Evolutionary conservation across 2,888 invertebrate genomes (phyloP).

Genomic region (Sepiola atlantica): DNA sequence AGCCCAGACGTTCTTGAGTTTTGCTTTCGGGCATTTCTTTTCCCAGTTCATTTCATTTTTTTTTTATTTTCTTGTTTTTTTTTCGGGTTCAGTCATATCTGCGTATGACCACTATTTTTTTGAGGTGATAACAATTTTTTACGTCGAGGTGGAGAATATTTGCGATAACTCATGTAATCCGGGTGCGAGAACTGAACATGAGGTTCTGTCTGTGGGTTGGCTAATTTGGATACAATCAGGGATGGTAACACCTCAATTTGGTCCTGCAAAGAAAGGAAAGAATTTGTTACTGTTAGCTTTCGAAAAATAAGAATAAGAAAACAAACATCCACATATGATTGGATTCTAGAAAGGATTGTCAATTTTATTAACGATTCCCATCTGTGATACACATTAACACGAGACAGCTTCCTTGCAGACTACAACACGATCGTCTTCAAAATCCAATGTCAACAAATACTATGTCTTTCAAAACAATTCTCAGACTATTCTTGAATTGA

Average conservation of each 20-base stretch:
- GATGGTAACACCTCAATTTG: constrained; percentile 46
- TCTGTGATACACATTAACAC: too few species aligned
- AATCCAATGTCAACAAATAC: neutral
- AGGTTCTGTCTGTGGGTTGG: constrained; percentile 25
- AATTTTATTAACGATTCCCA: too few species aligned
- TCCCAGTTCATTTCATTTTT: neutral
- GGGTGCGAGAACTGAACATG: constrained; percentile 41
- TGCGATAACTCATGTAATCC: neutral
- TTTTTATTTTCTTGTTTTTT: neutral
- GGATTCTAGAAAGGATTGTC: too few species aligned
- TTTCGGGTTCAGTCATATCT: constrained; percentile 37
- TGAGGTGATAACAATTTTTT: constrained; percentile 42
- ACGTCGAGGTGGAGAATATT: constrained; percentile 42
- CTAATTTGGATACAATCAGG: constrained; percentile 36
- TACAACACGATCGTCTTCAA: too few species aligned
- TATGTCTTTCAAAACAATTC: too few species aligned
- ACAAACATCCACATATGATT: too few species aligned
- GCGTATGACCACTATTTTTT: constrained; percentile 36
- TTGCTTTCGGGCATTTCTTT: neutral
- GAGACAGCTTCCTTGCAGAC: too few species aligned
- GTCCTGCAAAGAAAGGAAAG: constrained; percentile 34
- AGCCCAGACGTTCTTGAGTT: neutral
- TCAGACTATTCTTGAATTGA: too few species aligned
- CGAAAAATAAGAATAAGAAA: too few species aligned
- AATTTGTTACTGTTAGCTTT: neutral